Evolutionary conservation across 2,888 invertebrate species (phyloP).

Genomic region (Clunio marinus): DNA sequence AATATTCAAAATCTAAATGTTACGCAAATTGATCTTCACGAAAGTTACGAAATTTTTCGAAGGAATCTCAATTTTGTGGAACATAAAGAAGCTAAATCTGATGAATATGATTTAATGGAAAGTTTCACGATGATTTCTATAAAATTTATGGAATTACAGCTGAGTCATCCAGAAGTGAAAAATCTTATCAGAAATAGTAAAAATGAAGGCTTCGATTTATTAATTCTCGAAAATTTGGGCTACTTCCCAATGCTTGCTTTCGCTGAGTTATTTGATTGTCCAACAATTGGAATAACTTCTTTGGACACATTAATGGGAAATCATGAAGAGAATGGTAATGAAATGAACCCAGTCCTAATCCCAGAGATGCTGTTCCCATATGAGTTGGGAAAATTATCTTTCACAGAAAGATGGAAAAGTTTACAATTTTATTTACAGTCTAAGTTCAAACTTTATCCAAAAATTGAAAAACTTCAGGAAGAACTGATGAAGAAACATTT

Average conservation of each 20-base stretch:
- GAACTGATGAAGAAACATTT: conserved; percentile 2
- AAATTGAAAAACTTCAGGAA: not conserved
- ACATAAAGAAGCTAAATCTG: not conserved
- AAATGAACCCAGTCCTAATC: conserved; percentile 43
- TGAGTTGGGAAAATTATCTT: conserved; percentile 47
- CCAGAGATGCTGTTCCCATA: conserved; percentile 44
- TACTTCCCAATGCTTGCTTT: conserved; percentile 42
- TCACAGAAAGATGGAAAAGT: conserved; percentile 46
- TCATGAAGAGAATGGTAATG: conserved; percentile 44
- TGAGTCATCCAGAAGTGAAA: conserved; percentile 42
- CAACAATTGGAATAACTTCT: conserved; percentile 43
- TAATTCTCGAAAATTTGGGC: conserved; percentile 42
- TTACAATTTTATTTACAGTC: conserved; percentile 36
- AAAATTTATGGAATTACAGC: not conserved
- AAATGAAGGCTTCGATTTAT: conserved; percentile 43
- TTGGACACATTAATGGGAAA: conserved; percentile 44
- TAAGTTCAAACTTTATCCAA: not conserved
- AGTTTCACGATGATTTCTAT: not conserved
- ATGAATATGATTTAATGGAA: conserved; percentile 16
- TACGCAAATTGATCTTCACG: conserved; percentile 28
- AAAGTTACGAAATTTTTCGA: conserved; percentile 9
- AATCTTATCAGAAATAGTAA: conserved; percentile 43
- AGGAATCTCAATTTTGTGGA: conserved; percentile 1
- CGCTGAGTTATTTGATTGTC: conserved; percentile 42
- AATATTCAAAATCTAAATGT: conserved; percentile 23